Conservation (phyloP, 2,888 invertebrate genomes). For the Strigamia crassipes region DNA sequence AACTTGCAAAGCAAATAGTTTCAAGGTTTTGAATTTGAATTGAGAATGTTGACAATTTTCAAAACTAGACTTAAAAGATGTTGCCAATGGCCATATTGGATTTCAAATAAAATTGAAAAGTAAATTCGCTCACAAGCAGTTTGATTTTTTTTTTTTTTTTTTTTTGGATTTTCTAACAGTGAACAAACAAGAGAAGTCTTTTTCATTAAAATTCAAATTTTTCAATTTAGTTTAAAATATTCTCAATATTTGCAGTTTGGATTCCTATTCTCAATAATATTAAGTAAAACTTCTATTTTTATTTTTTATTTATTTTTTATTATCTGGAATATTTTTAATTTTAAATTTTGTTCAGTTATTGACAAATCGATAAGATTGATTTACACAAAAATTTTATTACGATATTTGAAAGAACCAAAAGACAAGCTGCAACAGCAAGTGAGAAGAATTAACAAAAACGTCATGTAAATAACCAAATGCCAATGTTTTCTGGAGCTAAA, state of each 20-base stretch:
- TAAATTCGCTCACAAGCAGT: background rate
- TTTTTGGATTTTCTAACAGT: background rate
- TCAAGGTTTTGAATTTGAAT: background rate
- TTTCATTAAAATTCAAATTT: slow-evolving; percentile 15
- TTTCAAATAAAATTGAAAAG: background rate
- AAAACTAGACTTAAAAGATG: background rate
- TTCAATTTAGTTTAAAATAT: background rate
- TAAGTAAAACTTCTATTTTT: background rate
- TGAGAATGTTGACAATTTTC: background rate
- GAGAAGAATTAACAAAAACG: no score
- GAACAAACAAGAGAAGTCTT: slow-evolving; percentile 10
- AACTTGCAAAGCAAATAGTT: background rate
- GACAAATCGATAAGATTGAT: no score
- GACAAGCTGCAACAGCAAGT: no score
- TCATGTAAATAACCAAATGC: no score
- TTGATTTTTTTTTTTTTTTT: slow-evolving; percentile 12
- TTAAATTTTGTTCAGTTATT: no score
- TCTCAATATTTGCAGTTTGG: background rate
- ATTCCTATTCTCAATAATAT: background rate
- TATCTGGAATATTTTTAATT: background rate
- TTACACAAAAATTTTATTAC: no score
- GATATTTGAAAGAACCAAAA: no score
- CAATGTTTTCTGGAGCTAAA: no score
- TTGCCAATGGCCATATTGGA: slow-evolving; percentile 17
- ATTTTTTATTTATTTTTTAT: background rate